These are phyloP conservation scores for Hypothenemus hampei DNA, from an alignment of 1,140 invertebrate species.

Conservation along the genomic window DNA sequence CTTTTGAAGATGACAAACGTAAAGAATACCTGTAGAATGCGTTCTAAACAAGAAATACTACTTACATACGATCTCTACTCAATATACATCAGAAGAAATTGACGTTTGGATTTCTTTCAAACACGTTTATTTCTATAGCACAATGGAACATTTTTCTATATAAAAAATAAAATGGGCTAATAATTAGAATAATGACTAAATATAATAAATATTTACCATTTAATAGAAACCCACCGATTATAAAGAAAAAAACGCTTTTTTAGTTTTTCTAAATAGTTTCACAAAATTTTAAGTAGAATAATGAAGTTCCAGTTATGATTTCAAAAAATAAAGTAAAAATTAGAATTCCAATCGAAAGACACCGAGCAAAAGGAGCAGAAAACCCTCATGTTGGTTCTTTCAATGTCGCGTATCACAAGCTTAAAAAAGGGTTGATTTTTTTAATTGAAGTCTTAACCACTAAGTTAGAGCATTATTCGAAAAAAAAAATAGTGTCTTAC, in stretches of 20 bases:
- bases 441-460: conserved; percentile 24
- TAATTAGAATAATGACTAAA: conserved; percentile 25
- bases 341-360: conserved; percentile 18
- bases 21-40: background rate
- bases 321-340: background rate
- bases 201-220: conserved; percentile 32
- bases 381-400: conserved; percentile 26
- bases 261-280: too few species aligned
- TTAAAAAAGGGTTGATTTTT: conserved; percentile 25
- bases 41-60: background rate
- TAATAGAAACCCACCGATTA: conserved; percentile 26
- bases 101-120: too few species aligned
- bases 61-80: background rate
- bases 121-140: too few species aligned
- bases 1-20: too few species aligned
- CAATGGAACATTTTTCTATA: background rate
- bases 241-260: too few species aligned
- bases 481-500: conserved; percentile 16
- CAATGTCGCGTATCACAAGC: conserved; percentile 42
- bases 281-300: background rate
- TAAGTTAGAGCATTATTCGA: conserved; percentile 32
- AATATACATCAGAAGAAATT: too few species aligned
- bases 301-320: background rate
- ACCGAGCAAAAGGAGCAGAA: conserved; percentile 23
- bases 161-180: conserved; percentile 5